A percentile compares a stretch with the other conserved stretches of the same genome.
These are phyloP conservation scores for Dromaius novaehollandiae DNA, from an alignment of 2,113 vertebrate species.

Conservation along the genomic window DNA sequence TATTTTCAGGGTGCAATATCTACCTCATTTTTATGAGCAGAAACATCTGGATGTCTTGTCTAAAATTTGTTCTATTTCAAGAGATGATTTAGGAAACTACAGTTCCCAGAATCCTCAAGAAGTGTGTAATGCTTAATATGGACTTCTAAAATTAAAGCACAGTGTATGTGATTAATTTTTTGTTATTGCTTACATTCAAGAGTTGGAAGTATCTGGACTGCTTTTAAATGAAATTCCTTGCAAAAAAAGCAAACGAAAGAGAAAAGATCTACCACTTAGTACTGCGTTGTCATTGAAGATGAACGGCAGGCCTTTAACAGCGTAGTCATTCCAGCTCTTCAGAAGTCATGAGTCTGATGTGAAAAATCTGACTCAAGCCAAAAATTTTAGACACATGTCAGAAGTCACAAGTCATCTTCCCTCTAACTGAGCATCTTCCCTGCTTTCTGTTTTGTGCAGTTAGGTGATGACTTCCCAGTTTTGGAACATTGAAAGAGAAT, in stretches of 20 bases:
- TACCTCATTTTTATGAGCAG: neutral
- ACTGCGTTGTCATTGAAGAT: neutral
- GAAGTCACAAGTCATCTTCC: neutral
- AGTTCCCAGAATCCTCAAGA: conserved; percentile 34
- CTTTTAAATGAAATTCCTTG: neutral
- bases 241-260: neutral
- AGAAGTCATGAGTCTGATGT: neutral
- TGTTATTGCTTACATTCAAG: neutral
- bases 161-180: neutral
- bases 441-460: neutral
- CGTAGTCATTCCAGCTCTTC: neutral
- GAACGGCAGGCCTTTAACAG: neutral
- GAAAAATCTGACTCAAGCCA: neutral
- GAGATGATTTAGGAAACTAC: neutral
- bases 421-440: neutral
- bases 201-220: neutral
- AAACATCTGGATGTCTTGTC: neutral
- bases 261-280: neutral
- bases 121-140: fast-evolving
- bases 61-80: neutral
- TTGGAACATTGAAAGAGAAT: neutral
- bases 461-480: neutral
- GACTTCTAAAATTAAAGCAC: neutral
- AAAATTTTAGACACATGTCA: neutral
- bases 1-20: neutral